These are phyloP conservation scores for Crocidura indochinensis DNA, from an alignment of 2,797 vertebrate species.

Conservation along the genomic window DNA sequence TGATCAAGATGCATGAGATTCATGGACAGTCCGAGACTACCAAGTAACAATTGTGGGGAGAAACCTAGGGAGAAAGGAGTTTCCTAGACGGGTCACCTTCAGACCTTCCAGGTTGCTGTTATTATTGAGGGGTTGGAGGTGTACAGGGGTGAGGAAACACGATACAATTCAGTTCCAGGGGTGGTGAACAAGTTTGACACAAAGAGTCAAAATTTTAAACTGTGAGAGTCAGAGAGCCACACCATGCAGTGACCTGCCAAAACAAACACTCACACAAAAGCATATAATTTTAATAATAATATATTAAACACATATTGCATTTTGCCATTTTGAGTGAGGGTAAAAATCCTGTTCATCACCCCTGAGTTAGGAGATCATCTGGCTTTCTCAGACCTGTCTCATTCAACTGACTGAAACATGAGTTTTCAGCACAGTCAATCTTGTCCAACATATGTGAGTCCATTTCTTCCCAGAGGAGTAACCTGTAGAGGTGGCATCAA, in stretches of 20 bases:
- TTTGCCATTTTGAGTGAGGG: too few species aligned
- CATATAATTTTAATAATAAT: too few species aligned
- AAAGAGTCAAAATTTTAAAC: too few species aligned
- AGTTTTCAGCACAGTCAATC: constrained; percentile 58
- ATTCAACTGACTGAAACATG: constrained; percentile 57
- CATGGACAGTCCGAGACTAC: constrained; percentile 87
- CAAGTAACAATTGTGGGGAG: constrained; percentile 86
- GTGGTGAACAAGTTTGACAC: too few species aligned
- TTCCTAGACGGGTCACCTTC: constrained; percentile 46
- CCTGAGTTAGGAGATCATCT: not conserved
- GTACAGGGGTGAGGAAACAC: not conserved
- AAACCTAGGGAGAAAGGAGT: constrained; percentile 41
- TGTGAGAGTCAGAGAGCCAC: too few species aligned
- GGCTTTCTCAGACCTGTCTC: constrained; percentile 13
- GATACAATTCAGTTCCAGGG: too few species aligned
- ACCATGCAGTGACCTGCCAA: too few species aligned
- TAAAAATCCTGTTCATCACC: too few species aligned
- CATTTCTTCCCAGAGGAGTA: too few species aligned
- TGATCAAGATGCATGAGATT: constrained; percentile 91
- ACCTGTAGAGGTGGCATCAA: too few species aligned
- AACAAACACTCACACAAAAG: too few species aligned
- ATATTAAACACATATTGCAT: too few species aligned
- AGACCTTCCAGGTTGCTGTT: constrained; percentile 27
- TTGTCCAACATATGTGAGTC: constrained; percentile 60
- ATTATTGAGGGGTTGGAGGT: not conserved